Percentiles rank a stretch among this genome's conserved stretches.
phyloP scores from a whole-genome alignment of 2,113 vertebrate genomes.

The Argyrosomus japonicus region DNA sequence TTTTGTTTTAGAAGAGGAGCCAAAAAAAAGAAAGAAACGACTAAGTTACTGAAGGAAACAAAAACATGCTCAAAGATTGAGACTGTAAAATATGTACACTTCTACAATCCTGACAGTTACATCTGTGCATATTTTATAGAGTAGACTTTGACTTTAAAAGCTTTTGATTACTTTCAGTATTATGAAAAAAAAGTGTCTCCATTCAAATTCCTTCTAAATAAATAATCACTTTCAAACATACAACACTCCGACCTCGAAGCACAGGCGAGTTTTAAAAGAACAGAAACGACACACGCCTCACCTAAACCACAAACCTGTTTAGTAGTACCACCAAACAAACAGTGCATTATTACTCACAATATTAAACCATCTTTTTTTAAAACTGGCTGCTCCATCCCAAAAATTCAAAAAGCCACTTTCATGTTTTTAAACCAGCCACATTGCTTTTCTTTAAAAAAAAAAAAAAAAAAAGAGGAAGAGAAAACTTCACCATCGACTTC shows the following conservation, averaged over 20 bases:
- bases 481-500: not conserved
- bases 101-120: constrained; percentile 46
- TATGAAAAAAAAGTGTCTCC: constrained; percentile 8
- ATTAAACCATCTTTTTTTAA: not conserved
- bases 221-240: constrained; percentile 55
- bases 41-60: constrained; percentile 39
- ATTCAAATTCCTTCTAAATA: constrained; percentile 61
- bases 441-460: not conserved
- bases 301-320: constrained; percentile 46
- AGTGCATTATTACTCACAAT: constrained; percentile 52
- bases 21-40: constrained; percentile 9
- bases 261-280: constrained; percentile 19
- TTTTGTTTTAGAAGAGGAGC: constrained; percentile 41
- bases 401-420: not conserved
- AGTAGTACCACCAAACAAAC: constrained; percentile 56
- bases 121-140: constrained; percentile 43
- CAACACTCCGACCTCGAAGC: constrained; percentile 43
- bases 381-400: constrained; percentile 10
- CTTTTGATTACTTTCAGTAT: constrained; percentile 39
- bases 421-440: not conserved
- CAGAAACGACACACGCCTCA: constrained; percentile 27
- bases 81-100: constrained; percentile 70
- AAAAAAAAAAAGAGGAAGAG: not conserved
- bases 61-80: constrained; percentile 65
- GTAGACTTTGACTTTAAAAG: constrained; percentile 36